These are phyloP conservation scores for Esox masquinongy DNA, from an alignment of 2,797 vertebrate genomes.

Conservation along the genomic window DNA sequence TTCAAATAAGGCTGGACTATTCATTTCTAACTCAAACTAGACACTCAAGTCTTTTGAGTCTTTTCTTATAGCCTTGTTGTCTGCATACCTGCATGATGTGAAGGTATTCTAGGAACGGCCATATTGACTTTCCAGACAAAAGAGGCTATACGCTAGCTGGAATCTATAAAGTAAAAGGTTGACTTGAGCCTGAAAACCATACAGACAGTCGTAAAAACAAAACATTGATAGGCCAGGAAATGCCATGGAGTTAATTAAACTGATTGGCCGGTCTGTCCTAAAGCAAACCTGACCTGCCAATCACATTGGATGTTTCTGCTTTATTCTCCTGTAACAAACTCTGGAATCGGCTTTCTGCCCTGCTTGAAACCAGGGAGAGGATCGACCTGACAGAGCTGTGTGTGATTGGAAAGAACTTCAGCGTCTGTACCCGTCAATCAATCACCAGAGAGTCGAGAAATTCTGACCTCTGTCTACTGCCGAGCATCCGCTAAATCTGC, in stretches of 20 bases:
- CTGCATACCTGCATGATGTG: background rate
- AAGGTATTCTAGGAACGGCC: background rate
- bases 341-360: slow-evolving; percentile 50
- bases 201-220: slow-evolving; percentile 61
- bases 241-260: slow-evolving; percentile 67
- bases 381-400: slow-evolving; percentile 67
- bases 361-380: slow-evolving; percentile 52
- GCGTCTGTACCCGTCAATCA: slow-evolving; percentile 72
- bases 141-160: background rate
- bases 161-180: slow-evolving; percentile 6
- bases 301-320: slow-evolving; percentile 65
- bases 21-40: no score
- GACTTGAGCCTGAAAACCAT: slow-evolving; percentile 57
- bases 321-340: slow-evolving; percentile 62
- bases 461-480: slow-evolving; percentile 53
- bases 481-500: slow-evolving; percentile 49
- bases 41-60: no score
- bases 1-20: no score
- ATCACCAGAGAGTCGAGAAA: slow-evolving; percentile 65
- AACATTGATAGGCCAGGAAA: slow-evolving; percentile 55
- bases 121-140: slow-evolving; percentile 3
- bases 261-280: slow-evolving; percentile 65
- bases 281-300: slow-evolving; percentile 64
- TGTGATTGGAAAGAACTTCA: slow-evolving; percentile 69
- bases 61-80: background rate